Conservation (phyloP, 64 coral and sea anemone species). For the Orbicella faveolata region DNA sequence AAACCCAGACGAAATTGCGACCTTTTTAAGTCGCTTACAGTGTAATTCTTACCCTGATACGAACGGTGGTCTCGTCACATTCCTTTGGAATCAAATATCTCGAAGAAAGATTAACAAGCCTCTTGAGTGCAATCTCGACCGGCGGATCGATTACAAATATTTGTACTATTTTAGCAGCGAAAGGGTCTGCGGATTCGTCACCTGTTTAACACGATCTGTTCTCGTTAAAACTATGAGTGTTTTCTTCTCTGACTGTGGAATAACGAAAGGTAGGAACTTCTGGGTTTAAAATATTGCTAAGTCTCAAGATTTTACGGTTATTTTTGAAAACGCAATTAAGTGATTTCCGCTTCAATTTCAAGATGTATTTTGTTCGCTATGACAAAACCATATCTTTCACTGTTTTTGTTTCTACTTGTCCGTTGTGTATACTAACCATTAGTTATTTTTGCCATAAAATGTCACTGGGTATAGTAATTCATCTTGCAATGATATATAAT, state of each 20-base stretch:
- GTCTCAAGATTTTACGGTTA: neutral
- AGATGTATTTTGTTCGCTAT: neutral
- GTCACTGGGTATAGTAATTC: too few relatives aligned
- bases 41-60: neutral
- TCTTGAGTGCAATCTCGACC: neutral
- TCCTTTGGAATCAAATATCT: slow-evolving; percentile 14
- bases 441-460: neutral
- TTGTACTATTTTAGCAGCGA: neutral
- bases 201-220: neutral
- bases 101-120: neutral
- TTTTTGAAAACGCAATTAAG: neutral
- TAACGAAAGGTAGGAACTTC: neutral
- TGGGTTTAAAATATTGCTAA: neutral
- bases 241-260: slow-evolving; percentile 31
- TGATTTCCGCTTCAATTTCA: neutral
- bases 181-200: neutral
- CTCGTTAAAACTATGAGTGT: slow-evolving; percentile 11
- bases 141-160: slow-evolving; percentile 25
- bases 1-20: neutral
- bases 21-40: neutral
- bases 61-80: neutral
- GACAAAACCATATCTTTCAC: neutral
- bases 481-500: too few relatives aligned
- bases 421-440: neutral
- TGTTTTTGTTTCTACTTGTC: neutral